Evolutionary conservation across 1,140 invertebrate genomes (phyloP), one percentile per base, ranked within the genome.

Genomic region (Macrosteles quadrilineatus): DNA sequence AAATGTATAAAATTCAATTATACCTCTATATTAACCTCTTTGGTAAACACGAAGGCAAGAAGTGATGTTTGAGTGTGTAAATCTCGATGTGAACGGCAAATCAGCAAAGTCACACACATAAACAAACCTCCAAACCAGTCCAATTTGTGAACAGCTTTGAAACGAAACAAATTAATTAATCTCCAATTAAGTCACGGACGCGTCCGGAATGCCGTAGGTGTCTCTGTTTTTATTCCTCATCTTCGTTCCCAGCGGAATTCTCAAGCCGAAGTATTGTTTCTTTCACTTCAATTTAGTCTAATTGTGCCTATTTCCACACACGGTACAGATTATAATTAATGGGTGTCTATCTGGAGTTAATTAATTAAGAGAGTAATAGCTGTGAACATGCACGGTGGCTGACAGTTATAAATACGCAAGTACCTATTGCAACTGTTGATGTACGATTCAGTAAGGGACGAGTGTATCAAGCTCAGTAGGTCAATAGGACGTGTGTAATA

Each of bases 401-500:
- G 32, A 14, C 32, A 36, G 32, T 36, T 36, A 36, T 36, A 36
- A 36, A 4, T 36, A 14, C 14, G 32, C 14, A 14, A 6, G 32
- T 36, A 36, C 32, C 32, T 6, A 50, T 19, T 50, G 47, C n/a
- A 4, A 23, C 3, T 50, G 4, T 50, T 14, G 9, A 29, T 2
- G 55, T 14, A 2, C 55, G 55, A n/a, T 25, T n/a, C 55, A 27
- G 25, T 25, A 14, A 27, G 25, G 55, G n/a, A n/a, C n/a, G n/a
- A n/a, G n/a, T n/a, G n/a, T n/a, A n/a, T n/a, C n/a, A 6, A 59
- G 55, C 27, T 59, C 21, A 59, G 21, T 59, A 29, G 55, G 55
- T 59, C 55, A 59, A 59, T 59, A 59, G 55, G 55, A 6, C 55
- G 25, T 59, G 55, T 29, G 55, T 59, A 14, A 29, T 29, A 59